Conservation (phyloP, 92 coral and sea anemone species). For the Porites rus region DNA sequence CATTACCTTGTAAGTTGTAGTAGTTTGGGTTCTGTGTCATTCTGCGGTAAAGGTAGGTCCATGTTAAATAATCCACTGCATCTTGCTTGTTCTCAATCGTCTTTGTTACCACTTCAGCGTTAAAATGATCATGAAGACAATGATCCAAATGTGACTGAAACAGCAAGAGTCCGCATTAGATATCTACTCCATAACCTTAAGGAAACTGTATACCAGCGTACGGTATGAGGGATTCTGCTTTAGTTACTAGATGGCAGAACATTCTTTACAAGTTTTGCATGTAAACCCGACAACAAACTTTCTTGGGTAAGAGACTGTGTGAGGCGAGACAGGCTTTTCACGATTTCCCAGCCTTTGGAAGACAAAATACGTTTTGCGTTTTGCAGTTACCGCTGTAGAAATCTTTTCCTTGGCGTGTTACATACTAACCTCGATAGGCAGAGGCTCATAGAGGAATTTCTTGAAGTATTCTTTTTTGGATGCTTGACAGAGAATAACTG, state of each 20-base stretch:
- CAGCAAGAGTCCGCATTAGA: neutral
- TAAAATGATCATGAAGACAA: conserved; percentile 96
- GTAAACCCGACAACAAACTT: too few species aligned
- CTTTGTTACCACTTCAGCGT: conserved; percentile 99
- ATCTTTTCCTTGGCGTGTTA: neutral
- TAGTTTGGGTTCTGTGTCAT: conserved; percentile 99
- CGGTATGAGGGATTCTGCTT: too few species aligned
- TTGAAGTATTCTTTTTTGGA: conserved; percentile 98
- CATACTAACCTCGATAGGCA: conserved; percentile 90
- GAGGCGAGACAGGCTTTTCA: too few species aligned
- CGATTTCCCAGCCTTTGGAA: neutral
- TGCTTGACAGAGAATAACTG: conserved; percentile 96
- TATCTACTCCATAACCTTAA: neutral
- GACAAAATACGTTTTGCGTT: neutral
- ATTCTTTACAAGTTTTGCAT: too few species aligned
- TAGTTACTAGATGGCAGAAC: too few species aligned
- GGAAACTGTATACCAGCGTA: neutral
- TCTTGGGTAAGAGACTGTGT: too few species aligned
- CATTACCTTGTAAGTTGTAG: conserved; percentile 94
- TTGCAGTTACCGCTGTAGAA: neutral
- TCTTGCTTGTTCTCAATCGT: conserved; percentile 98
- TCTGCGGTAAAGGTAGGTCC: conserved; percentile 96
- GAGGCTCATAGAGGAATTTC: conserved; percentile 96
- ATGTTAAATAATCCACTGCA: conserved; percentile 96
- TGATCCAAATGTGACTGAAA: conserved; percentile 95